Evolutionary conservation across 2,888 invertebrate species (phyloP).

Genomic region (Oscheius sp.): DNA sequence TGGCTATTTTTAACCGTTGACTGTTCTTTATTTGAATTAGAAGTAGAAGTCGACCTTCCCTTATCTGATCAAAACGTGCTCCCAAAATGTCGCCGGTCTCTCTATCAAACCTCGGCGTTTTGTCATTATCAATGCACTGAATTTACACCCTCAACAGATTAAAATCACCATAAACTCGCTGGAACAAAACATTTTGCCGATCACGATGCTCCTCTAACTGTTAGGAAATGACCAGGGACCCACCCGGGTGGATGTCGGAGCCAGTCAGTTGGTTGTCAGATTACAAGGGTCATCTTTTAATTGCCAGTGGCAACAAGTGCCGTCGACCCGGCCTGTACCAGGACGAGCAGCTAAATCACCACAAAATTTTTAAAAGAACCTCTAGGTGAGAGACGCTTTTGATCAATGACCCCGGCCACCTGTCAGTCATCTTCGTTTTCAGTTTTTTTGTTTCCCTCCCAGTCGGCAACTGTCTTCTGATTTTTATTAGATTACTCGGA

Average conservation of each 20-base stretch:
- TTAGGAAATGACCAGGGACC: not conserved
- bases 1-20: not conserved
- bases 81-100: too few relatives aligned
- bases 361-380: too few relatives aligned
- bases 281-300: not conserved
- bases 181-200: constrained; percentile 2
- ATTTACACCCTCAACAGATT: too few relatives aligned
- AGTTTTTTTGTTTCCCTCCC: not conserved
- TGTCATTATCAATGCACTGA: too few relatives aligned
- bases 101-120: too few relatives aligned
- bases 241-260: not conserved
- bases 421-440: not conserved
- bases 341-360: too few relatives aligned
- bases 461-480: too few relatives aligned
- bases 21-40: not conserved
- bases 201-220: not conserved
- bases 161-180: not conserved
- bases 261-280: not conserved
- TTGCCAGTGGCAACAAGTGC: not conserved
- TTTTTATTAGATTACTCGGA: too few relatives aligned
- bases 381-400: too few relatives aligned
- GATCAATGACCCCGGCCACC: too few relatives aligned
- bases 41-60: too few relatives aligned
- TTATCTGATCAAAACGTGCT: too few relatives aligned
- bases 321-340: not conserved